These are phyloP conservation scores for Cabera pusaria DNA, from an alignment of 2,888 invertebrate species.

Conservation along the genomic window DNA sequence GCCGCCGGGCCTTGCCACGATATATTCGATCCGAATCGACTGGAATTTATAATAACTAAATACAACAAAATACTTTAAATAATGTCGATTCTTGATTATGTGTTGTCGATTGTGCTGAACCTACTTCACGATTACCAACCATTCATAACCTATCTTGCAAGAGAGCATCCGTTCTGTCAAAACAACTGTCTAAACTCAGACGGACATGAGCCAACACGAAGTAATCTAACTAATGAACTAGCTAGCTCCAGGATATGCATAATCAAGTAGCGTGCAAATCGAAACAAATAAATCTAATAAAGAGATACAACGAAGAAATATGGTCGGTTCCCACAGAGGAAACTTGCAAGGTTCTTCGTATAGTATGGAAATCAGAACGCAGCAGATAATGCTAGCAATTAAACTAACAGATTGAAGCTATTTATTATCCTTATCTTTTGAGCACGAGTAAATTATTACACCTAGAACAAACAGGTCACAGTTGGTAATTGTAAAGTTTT, in stretches of 20 bases:
- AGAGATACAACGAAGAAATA: constrained; percentile 2
- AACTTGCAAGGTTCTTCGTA: constrained; percentile 7
- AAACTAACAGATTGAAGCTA: constrained; percentile 10
- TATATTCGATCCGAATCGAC: constrained; percentile 29
- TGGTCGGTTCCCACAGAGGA: constrained; percentile 9
- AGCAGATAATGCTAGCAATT: constrained; percentile 4
- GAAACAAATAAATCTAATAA: constrained; percentile 1
- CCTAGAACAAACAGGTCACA: too few relatives aligned
- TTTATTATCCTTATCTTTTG: constrained; percentile 11
- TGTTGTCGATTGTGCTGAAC: too few relatives aligned
- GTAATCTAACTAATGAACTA: too few relatives aligned
- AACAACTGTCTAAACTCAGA: too few relatives aligned
- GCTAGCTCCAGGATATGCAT: constrained; percentile 17
- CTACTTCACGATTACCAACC: too few relatives aligned
- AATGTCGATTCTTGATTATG: too few relatives aligned
- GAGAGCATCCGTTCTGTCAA: too few relatives aligned
- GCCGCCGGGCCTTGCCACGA: constrained; percentile 39
- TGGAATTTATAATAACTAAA: constrained; percentile 21
- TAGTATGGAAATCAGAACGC: constrained; percentile 7
- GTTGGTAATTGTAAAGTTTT: constrained; percentile 1
- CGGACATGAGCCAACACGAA: too few relatives aligned
- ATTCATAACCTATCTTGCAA: too few relatives aligned
- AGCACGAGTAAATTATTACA: constrained; percentile 1
- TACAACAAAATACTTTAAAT: too few relatives aligned
- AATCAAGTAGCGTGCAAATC: background rate